These are phyloP conservation scores for Sinocyclocheilus grahami DNA, from an alignment of 2,113 vertebrate species.

Conservation along the genomic window DNA sequence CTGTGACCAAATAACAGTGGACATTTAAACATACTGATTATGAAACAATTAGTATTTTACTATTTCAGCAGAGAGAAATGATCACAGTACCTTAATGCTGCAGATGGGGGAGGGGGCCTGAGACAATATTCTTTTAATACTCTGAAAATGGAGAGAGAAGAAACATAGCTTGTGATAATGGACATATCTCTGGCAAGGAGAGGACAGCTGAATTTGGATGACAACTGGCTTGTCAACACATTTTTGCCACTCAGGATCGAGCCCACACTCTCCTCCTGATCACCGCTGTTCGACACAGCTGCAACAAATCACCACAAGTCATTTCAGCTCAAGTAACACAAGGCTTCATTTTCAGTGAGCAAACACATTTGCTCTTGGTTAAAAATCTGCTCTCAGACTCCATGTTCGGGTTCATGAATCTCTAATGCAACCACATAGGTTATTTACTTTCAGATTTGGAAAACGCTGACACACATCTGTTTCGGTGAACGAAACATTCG, in stretches of 20 bases:
- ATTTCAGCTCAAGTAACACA: constrained; percentile 42
- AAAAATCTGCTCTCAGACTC: constrained; percentile 39
- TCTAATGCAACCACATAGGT: constrained; percentile 29
- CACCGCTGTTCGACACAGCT: constrained; percentile 52
- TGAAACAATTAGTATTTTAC: background rate
- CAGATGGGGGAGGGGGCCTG: constrained; percentile 36
- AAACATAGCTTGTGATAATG: constrained; percentile 37
- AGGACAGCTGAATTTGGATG: constrained; percentile 24
- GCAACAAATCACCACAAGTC: constrained; percentile 56
- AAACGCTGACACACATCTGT: constrained; percentile 34
- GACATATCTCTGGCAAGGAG: background rate
- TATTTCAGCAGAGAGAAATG: background rate
- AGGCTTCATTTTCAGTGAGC: constrained; percentile 44
- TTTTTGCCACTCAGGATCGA: constrained; percentile 41
- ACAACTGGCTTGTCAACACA: constrained; percentile 53
- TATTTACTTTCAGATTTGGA: constrained; percentile 31
- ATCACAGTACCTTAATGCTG: constrained; percentile 45
- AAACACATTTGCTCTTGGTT: constrained; percentile 57
- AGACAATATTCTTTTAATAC: constrained; percentile 40
- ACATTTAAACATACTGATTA: background rate
- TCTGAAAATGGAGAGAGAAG: constrained; percentile 53
- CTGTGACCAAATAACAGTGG: background rate
- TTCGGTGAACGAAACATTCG: constrained; percentile 8
- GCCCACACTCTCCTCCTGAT: constrained; percentile 38
- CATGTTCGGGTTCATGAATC: constrained; percentile 15